A percentile compares a stretch with the other conserved stretches of the same genome.
Evolutionary conservation across 2,113 vertebrate genomes (phyloP).

Genomic region (Cardinalis cardinalis): DNA sequence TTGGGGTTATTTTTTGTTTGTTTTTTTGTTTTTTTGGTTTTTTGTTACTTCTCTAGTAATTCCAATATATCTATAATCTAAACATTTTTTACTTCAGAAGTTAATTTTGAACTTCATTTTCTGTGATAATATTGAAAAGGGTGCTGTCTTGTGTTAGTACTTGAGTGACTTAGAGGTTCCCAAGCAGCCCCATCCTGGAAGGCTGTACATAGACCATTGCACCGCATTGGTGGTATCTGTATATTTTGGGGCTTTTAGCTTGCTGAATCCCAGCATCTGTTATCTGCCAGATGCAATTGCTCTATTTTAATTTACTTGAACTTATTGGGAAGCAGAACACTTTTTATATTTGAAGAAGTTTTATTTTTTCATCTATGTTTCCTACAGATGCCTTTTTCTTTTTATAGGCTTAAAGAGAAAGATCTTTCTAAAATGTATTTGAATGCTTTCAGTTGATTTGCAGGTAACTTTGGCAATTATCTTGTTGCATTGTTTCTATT

Average conservation of each 20-base stretch:
- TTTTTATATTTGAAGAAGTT: constrained; percentile 67
- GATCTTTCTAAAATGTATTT: constrained; percentile 38
- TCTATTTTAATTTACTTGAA: constrained; percentile 74
- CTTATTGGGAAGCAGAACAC: constrained; percentile 45
- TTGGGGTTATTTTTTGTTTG: not conserved
- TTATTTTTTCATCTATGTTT: constrained; percentile 69
- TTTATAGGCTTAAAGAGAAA: constrained; percentile 35
- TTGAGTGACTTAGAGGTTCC: not conserved
- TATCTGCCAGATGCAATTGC: constrained; percentile 13
- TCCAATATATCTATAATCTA: constrained; percentile 31
- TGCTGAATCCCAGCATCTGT: constrained; percentile 34
- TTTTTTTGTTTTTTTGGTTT: not conserved
- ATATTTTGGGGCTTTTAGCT: constrained; percentile 79
- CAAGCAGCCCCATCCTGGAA: constrained; percentile 33
- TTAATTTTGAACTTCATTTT: constrained; percentile 49
- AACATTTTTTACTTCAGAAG: constrained; percentile 47
- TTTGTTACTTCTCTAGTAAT: constrained; percentile 45
- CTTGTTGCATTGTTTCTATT: not conserved
- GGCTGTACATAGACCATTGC: constrained; percentile 37
- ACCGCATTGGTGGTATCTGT: constrained; percentile 76
- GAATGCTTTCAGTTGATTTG: constrained; percentile 38
- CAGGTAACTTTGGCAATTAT: constrained; percentile 15
- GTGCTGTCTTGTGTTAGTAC: constrained; percentile 60
- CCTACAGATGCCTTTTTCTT: constrained; percentile 50
- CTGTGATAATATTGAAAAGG: constrained; percentile 40